Evolutionary conservation across 2,888 invertebrate species (phyloP), one percentile per base, ranked within the genome.

Genomic region (Drosophila trichaetosa): DNA sequence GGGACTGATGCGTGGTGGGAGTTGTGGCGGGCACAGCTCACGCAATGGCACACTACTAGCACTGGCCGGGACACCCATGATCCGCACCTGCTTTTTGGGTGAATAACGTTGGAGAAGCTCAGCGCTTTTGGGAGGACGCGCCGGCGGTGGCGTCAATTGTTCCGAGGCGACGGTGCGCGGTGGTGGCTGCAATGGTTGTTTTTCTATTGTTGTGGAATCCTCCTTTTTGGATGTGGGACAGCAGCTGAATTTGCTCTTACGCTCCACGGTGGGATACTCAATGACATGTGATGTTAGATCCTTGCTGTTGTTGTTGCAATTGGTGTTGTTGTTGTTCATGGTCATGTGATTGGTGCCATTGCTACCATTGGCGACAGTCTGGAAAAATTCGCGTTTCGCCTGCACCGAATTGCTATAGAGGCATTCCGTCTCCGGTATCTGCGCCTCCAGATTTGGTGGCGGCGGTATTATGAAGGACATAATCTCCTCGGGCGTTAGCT

Each of bases 391-490:
- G n/a, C 86, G 70, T 62, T 89, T 79, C 3, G 84, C 85, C 57
- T 82, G 79, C 42, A 87, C 79, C 10, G 94, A 93, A 76, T 94
- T 95, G 76, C 95, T 95, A 84, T 95, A 95, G 11, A 94, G 79
- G 51, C 81, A 91, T 63, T 93, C 93, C 5, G 57, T 18, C 27
- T 94, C 94, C 2, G 62, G 94, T 2, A 60, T 27, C 31, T 77
- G 77, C 33, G 69, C 7, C 34, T 94, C 95, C 4, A 95, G 94
- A 58, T 94, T 94, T 0, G 96, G 96, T 0, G 97, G 97, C 6
- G 96, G 96, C 29, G 97, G 97, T 91, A 97, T 97, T 73, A 97
- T 97, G 84, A 96, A 97, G 0, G 97, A 96, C 94, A 96, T 96
- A 54, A 97, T 96, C 93, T 97, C 96, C 92, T 97, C 97, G 0